Conservation (phyloP, 2,888 invertebrate species). For the Lysandra coridon region DNA sequence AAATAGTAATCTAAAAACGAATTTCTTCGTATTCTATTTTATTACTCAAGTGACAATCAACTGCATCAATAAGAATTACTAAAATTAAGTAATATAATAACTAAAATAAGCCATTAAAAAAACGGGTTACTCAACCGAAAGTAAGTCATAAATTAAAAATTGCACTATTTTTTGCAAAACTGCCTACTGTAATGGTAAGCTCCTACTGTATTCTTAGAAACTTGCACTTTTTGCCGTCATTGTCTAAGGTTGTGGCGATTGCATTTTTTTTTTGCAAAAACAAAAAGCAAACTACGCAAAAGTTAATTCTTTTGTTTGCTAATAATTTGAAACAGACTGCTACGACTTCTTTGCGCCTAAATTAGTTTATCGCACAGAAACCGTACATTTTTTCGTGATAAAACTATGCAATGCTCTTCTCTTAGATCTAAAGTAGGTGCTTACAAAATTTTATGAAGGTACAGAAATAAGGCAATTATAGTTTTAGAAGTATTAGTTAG, state of each 20-base stretch:
- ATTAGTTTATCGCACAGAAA: not conserved
- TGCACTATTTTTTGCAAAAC: not conserved
- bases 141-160: not conserved
- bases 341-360: not conserved
- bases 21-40: no score
- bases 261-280: not conserved
- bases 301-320: not conserved
- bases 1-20: no score
- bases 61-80: no score
- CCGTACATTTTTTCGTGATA: not conserved
- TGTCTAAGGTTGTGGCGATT: not conserved
- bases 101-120: not conserved
- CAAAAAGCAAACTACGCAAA: not conserved
- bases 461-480: not conserved
- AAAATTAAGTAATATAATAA: no score
- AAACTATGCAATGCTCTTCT: no score
- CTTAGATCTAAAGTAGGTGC: no score
- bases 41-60: no score
- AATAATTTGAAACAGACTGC: not conserved
- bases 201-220: conserved; percentile 16
- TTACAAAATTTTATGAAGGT: not conserved
- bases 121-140: conserved; percentile 8
- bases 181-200: not conserved
- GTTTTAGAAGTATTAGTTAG: not conserved
- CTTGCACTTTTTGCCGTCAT: conserved; percentile 20